phyloP scores from a whole-genome alignment of 2,113 vertebrate genomes.

The Larimichthys crocea region DNA sequence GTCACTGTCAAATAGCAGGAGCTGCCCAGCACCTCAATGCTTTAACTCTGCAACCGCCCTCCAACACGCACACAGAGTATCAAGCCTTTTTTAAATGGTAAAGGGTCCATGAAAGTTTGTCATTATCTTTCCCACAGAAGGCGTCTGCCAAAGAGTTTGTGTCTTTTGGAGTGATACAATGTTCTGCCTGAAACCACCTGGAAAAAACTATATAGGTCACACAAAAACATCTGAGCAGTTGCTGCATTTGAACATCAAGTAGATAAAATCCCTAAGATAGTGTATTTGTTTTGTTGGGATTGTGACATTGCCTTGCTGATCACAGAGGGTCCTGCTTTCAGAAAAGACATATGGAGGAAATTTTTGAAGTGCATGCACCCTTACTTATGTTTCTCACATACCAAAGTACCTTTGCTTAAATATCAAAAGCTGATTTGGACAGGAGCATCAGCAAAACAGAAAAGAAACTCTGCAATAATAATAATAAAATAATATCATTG shows the following conservation, averaged over 20 bases:
- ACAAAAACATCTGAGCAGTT: constrained; percentile 1
- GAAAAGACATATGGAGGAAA: no score
- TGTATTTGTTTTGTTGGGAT: background rate
- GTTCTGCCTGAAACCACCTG: background rate
- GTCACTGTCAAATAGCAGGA: constrained; percentile 71
- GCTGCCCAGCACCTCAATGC: constrained; percentile 43
- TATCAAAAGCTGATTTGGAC: background rate
- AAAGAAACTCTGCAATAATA: no score
- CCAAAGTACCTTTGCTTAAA: no score
- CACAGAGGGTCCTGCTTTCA: no score
- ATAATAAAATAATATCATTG: no score
- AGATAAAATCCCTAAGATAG: background rate
- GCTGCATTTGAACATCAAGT: background rate
- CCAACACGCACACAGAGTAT: background rate
- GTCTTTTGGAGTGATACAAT: constrained; percentile 41
- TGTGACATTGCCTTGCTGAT: background rate
- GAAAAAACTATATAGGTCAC: background rate
- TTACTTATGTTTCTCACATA: no score
- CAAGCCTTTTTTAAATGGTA: background rate
- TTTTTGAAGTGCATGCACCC: no score
- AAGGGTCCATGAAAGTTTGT: constrained; percentile 10
- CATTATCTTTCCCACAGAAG: constrained; percentile 11
- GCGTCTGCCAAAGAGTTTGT: background rate
- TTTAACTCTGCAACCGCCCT: constrained; percentile 6
- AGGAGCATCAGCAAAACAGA: background rate